Conservation (phyloP, 2,797 vertebrate genomes). For the Brachyrhaphis roseni region DNA sequence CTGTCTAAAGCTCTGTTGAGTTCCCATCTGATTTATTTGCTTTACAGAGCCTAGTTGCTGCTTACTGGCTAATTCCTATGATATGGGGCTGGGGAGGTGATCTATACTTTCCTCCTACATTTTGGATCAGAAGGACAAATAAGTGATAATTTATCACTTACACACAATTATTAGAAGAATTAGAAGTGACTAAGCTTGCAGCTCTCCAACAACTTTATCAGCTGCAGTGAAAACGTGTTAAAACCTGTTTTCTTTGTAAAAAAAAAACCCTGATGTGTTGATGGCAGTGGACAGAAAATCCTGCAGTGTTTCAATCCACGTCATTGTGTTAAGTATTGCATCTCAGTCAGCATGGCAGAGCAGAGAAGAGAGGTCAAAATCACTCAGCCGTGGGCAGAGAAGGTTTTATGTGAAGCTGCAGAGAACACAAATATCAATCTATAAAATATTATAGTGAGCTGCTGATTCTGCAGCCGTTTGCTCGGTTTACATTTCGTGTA, state of each 20-base stretch:
- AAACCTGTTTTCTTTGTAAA: not conserved
- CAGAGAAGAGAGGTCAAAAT: conserved; percentile 33
- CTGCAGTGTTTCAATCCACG: conserved; percentile 37
- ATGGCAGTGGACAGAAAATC: conserved; percentile 17
- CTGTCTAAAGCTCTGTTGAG: not conserved
- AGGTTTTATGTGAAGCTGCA: conserved; percentile 41
- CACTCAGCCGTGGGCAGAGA: conserved; percentile 48
- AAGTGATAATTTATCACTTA: too few species aligned
- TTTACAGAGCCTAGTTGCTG: not conserved
- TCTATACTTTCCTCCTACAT: not conserved
- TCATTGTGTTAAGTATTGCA: conserved; percentile 47
- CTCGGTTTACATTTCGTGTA: conserved; percentile 71
- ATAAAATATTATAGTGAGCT: conserved; percentile 57
- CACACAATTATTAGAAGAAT: not conserved
- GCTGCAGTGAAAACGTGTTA: not conserved
- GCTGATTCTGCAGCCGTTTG: conserved; percentile 42
- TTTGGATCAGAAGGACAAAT: not conserved
- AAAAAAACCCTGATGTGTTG: not conserved
- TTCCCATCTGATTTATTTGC: not conserved
- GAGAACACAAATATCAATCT: conserved; percentile 58
- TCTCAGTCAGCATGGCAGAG: conserved; percentile 33
- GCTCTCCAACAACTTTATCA: not conserved
- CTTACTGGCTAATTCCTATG: not conserved
- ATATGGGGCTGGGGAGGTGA: not conserved
- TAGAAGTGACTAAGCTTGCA: not conserved